Base-by-base conservation (phyloP, 2,888 invertebrate genomes). In the Esperia sulphurella region DNA sequence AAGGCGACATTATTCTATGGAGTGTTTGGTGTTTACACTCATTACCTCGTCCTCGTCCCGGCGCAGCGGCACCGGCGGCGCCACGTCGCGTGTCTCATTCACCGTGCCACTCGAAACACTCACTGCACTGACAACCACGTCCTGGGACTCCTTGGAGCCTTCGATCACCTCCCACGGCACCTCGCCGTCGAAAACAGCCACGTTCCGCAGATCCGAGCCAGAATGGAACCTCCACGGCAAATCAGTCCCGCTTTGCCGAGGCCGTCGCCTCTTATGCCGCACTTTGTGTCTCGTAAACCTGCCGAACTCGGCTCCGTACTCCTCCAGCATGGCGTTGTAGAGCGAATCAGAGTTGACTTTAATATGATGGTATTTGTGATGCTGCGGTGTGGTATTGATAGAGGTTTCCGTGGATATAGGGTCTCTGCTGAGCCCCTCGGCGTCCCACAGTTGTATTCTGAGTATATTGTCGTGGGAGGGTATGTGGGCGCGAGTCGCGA, bases 211-310 rank as follows among this genome's bases (percentile, higher is more conserved):
- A 69, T 79, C 76, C 61, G 86, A 79, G 56, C 91, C 91, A 59
- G 81, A 71, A 65, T 90, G 90, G 75, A 90, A 91, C 76, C 90
- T 82, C 91, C 91, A 90, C 55, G 87, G 90, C 54, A 80, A 69
- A 40, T 85, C 83, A 21, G 70, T 65, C 31, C 79, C 79, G 55
- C 71, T 76, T 61, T 83, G 80, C 58, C 88, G 72, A 5, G 87
- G 75, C 70, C 87, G 75, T 49, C 89, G 82, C 57, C 90, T 69
- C 86, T 89, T 89, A 54, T 89, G 89, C 57, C 89, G 67, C 45
- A 88, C 89, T 71, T 80, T 80, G 50, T 89, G 89, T 50, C 86
- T 71, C 33, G 86, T 83, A 59, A 82, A 86, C 57, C 86, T 71
- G 30, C 80, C 79, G 46, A 75, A 75, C 8, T 77, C 80, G 13